A percentile compares a stretch with the other conserved stretches of the same genome.
Evolutionary conservation across 2,113 vertebrate genomes (phyloP).

Genomic region (Hemiscyllium ocellatum): DNA sequence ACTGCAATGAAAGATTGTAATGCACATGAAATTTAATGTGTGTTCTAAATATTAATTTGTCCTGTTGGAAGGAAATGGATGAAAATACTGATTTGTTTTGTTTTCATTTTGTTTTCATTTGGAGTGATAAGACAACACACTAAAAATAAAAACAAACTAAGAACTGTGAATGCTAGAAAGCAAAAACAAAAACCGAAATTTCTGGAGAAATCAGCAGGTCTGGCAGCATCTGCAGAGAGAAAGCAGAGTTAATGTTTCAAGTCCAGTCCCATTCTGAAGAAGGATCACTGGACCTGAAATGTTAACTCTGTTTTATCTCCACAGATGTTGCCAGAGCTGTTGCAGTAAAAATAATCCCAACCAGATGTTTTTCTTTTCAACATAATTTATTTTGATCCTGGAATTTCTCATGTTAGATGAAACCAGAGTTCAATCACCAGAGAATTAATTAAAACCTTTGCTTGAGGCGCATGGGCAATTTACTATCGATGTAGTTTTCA

Average conservation of each 20-base stretch:
- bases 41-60: not conserved
- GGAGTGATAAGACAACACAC: no score
- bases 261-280: no score
- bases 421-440: not conserved
- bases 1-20: not conserved
- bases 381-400: not conserved
- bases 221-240: no score
- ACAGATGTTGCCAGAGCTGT: no score
- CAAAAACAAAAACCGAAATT: no score
- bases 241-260: no score
- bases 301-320: no score
- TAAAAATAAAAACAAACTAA: no score
- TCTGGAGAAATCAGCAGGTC: no score
- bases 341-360: not conserved
- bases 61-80: not conserved
- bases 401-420: not conserved
- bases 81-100: not conserved
- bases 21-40: no score
- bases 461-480: not conserved
- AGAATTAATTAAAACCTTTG: not conserved
- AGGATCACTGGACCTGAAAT: no score
- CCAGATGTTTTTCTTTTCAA: not conserved
- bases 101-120: not conserved
- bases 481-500: not conserved
- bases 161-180: no score